phyloP scores from a whole-genome alignment of 2,888 invertebrate genomes.

The Rhynchonema sp. region DNA sequence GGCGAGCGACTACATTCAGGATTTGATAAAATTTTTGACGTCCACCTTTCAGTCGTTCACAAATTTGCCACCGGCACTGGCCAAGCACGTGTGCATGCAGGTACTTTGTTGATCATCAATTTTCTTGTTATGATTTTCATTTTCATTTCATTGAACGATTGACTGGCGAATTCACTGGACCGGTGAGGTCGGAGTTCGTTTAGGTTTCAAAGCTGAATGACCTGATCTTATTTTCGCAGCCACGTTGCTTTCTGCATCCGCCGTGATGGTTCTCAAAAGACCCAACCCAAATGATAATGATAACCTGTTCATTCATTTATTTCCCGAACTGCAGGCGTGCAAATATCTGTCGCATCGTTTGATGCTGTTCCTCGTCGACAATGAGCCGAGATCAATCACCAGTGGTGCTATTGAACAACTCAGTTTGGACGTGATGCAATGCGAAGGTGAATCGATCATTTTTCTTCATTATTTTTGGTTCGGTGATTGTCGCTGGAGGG shows the following conservation, averaged over 20 bases:
- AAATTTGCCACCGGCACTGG: conserved; percentile 47
- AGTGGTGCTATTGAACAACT: conserved; percentile 76
- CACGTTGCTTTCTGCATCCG: too few species aligned
- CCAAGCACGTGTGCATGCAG: conserved; percentile 24
- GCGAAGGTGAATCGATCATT: conserved; percentile 41
- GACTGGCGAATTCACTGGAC: neutral
- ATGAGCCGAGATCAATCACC: conserved; percentile 50
- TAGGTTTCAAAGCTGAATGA: too few species aligned
- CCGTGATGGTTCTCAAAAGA: neutral
- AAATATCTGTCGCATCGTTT: conserved; percentile 62
- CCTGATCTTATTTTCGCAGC: too few species aligned
- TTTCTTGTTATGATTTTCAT: neutral
- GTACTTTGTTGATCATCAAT: conserved; percentile 11
- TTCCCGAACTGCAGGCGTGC: conserved; percentile 45
- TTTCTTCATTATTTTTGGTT: too few species aligned
- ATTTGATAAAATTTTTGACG: conserved; percentile 75
- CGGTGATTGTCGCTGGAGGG: too few species aligned
- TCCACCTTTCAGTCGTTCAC: conserved; percentile 85
- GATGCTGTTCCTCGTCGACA: conserved; percentile 49
- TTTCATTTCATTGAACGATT: neutral
- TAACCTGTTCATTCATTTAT: conserved; percentile 2
- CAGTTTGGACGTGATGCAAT: conserved; percentile 80
- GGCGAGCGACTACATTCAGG: conserved; percentile 75
- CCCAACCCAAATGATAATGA: too few species aligned
- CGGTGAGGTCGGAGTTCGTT: neutral